phyloP scores from a whole-genome alignment of 1,140 invertebrate genomes.

The Drosophila obscura region DNA sequence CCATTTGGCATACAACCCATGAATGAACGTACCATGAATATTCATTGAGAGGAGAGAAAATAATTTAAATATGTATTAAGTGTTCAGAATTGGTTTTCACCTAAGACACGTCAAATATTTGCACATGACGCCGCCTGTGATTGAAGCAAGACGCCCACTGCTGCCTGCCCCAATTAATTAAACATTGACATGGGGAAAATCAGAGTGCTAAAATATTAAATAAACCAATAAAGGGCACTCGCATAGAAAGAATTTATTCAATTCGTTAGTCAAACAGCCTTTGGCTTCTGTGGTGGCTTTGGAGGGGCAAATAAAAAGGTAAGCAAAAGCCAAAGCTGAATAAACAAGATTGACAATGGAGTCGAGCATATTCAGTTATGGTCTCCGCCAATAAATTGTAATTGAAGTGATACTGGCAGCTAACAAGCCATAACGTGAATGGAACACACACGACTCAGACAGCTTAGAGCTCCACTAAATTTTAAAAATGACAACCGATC shows the following conservation, averaged over 20 bases:
- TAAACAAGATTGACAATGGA: slow-evolving; percentile 10
- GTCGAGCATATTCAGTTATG: slow-evolving; percentile 24
- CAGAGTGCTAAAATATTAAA: slow-evolving; percentile 32
- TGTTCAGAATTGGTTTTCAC: no score
- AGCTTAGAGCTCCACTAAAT: no score
- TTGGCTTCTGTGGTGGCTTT: not conserved
- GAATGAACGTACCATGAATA: no score
- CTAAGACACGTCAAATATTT: no score
- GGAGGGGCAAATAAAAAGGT: not conserved
- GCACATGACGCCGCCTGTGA: no score
- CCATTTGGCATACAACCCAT: slow-evolving; percentile 1
- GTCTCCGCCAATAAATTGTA: slow-evolving; percentile 20
- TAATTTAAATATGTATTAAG: no score
- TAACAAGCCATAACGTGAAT: slow-evolving; percentile 42
- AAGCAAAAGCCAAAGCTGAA: not conserved
- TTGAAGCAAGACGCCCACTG: slow-evolving; percentile 1
- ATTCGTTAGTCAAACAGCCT: slow-evolving; percentile 22
- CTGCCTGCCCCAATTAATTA: slow-evolving; percentile 10
- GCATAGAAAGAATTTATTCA: slow-evolving; percentile 15
- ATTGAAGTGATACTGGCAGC: not conserved
- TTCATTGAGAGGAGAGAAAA: no score
- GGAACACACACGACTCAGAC: slow-evolving; percentile 16
- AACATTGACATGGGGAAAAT: slow-evolving; percentile 1
- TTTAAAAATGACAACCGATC: no score
- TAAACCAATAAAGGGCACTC: slow-evolving; percentile 23